These are phyloP conservation scores for Poeciliopsis retropinna DNA, from an alignment of 2,113 vertebrate genomes.

Conservation along the genomic window DNA sequence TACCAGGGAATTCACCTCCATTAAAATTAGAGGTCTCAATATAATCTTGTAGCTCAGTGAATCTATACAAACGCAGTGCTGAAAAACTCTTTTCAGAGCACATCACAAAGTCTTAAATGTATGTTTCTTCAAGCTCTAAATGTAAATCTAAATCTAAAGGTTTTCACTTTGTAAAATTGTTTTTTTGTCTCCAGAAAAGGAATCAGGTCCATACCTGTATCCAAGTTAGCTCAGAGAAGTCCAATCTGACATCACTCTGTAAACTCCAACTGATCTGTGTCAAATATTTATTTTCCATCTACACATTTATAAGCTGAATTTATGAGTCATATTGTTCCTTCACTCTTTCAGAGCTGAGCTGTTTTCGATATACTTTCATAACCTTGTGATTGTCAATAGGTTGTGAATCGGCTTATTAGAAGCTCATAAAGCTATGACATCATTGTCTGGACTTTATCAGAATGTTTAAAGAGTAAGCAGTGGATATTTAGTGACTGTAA, in stretches of 20 bases:
- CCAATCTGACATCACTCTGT: constrained; percentile 18
- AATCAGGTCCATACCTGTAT: not conserved
- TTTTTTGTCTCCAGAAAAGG: not conserved
- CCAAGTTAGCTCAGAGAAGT: constrained; percentile 28
- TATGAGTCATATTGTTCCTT: not conserved
- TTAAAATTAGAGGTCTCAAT: constrained; percentile 48
- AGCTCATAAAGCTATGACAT: too few relatives aligned
- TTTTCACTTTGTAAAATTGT: not conserved
- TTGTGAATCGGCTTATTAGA: too few relatives aligned
- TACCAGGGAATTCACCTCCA: constrained; percentile 31
- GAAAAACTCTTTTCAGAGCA: not conserved
- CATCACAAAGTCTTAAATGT: not conserved
- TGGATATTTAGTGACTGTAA: too few relatives aligned
- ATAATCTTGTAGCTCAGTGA: constrained; percentile 44
- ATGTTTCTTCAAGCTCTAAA: not conserved
- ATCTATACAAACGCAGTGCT: not conserved
- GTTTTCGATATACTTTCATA: too few relatives aligned
- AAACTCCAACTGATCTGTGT: not conserved
- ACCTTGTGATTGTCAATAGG: too few relatives aligned
- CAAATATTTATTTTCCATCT: not conserved
- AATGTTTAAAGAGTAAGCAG: too few relatives aligned
- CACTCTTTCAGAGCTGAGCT: not conserved
- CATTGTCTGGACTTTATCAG: too few relatives aligned
- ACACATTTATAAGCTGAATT: not conserved
- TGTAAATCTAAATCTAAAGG: not conserved